Evolutionary conservation across 1,140 invertebrate species (phyloP).

Genomic region (Diuraphis noxia): DNA sequence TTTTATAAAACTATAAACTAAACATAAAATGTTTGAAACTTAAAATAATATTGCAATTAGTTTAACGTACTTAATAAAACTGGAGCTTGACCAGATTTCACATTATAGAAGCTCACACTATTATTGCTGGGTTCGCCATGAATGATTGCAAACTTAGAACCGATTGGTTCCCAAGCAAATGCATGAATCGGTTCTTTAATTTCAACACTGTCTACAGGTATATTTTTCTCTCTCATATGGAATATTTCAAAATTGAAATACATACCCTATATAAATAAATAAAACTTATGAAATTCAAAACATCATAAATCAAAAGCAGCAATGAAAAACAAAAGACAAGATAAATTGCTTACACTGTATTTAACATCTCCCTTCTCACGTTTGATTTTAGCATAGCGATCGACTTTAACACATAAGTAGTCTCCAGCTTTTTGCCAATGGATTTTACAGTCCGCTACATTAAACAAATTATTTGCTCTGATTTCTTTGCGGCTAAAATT

Average conservation of each 20-base stretch:
- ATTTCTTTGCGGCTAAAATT: slow-evolving; percentile 77
- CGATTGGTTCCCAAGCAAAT: slow-evolving; percentile 98
- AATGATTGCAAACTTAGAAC: slow-evolving; percentile 93
- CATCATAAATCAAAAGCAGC: neutral
- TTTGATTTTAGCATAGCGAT: slow-evolving; percentile 92
- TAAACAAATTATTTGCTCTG: slow-evolving; percentile 97
- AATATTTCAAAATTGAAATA: slow-evolving; percentile 99
- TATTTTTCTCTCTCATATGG: slow-evolving; percentile 96
- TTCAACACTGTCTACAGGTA: slow-evolving; percentile 96
- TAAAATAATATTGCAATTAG: slow-evolving; percentile 24
- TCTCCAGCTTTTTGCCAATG: slow-evolving; percentile 99
- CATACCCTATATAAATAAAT: slow-evolving; percentile 73
- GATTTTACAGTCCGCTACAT: slow-evolving; percentile 96
- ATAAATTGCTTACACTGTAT: slow-evolving; percentile 75
- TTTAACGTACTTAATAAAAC: slow-evolving; percentile 72
- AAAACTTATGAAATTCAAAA: neutral
- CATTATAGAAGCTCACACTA: slow-evolving; percentile 92
- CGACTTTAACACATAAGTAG: slow-evolving; percentile 97
- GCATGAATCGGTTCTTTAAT: slow-evolving; percentile 90
- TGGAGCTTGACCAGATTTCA: slow-evolving; percentile 84
- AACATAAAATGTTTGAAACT: neutral
- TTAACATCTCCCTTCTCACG: slow-evolving; percentile 86
- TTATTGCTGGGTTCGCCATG: slow-evolving; percentile 89
- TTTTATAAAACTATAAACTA: neutral
- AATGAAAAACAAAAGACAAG: neutral